Conservation (phyloP, 2,113 vertebrate genomes). For the Psilopsiagon aymara region DNA sequence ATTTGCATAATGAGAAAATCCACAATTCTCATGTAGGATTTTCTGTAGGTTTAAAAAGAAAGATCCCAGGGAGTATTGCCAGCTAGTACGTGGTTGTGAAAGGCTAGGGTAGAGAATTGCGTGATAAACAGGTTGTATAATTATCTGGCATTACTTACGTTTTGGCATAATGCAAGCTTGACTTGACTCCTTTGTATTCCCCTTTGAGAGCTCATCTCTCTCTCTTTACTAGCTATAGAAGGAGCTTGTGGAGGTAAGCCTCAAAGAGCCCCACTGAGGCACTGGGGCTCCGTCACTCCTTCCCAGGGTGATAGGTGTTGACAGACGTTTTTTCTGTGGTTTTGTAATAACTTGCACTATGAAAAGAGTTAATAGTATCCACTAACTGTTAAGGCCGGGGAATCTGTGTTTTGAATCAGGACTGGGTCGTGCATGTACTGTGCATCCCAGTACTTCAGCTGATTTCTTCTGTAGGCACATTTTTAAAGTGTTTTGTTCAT, state of each 20-base stretch:
- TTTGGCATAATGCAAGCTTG: neutral
- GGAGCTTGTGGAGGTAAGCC: neutral
- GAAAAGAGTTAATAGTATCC: neutral
- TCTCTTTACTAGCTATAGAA: neutral
- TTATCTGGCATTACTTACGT: constrained; percentile 9
- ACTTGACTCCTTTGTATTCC: neutral
- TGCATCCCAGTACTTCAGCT: neutral
- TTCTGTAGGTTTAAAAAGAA: constrained; percentile 20
- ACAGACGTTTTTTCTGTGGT: neutral
- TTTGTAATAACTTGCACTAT: neutral
- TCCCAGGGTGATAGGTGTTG: neutral
- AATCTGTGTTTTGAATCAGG: neutral
- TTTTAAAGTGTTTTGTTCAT: neutral
- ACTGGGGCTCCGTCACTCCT: neutral
- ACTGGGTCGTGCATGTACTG: neutral
- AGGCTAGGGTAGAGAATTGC: neutral
- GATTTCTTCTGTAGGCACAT: neutral
- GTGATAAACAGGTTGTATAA: constrained; percentile 37
- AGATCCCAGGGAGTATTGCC: constrained; percentile 40
- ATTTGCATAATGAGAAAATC: constrained; percentile 66
- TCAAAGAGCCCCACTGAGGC: neutral
- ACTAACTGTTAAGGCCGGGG: neutral
- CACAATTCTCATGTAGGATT: neutral
- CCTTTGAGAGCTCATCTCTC: neutral
- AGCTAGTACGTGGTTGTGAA: constrained; percentile 27